Evolutionary conservation across 2,113 vertebrate genomes (phyloP).

Genomic region (Kryptolebias marmoratus): DNA sequence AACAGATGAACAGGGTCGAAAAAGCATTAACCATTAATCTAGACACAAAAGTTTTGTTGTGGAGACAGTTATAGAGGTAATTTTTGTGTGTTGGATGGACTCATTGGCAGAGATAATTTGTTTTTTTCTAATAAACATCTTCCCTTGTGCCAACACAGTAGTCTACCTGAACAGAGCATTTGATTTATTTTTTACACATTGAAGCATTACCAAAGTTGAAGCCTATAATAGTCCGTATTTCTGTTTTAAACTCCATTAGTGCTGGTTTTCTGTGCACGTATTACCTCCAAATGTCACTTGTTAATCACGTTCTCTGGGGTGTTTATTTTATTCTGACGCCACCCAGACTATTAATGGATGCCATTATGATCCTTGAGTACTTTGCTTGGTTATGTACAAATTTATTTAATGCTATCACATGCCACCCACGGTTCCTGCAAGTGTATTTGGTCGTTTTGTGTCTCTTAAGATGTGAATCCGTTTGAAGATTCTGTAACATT

Average conservation of each 20-base stretch:
- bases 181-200: background rate
- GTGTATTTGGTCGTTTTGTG: background rate
- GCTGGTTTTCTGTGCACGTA: background rate
- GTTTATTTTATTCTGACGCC: conserved; percentile 31
- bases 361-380: conserved; percentile 37
- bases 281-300: conserved; percentile 19
- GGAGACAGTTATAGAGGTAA: too few species aligned
- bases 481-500: too few species aligned
- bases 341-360: conserved; percentile 26
- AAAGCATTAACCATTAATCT: too few species aligned
- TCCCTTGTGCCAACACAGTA: background rate
- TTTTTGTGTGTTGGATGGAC: too few species aligned
- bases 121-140: background rate
- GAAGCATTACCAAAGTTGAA: background rate
- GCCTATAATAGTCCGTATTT: background rate
- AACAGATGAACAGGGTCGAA: too few species aligned
- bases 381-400: conserved; percentile 31
- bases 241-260: conserved; percentile 5
- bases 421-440: conserved; percentile 11
- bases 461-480: too few species aligned
- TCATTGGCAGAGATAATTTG: too few species aligned
- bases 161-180: too few species aligned
- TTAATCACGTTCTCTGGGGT: conserved; percentile 16
- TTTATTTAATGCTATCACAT: conserved; percentile 13
- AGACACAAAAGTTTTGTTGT: too few species aligned